Evolutionary conservation across 1,140 invertebrate species (phyloP), one percentile per base, ranked within the genome.

Genomic region (Cydia amplana): DNA sequence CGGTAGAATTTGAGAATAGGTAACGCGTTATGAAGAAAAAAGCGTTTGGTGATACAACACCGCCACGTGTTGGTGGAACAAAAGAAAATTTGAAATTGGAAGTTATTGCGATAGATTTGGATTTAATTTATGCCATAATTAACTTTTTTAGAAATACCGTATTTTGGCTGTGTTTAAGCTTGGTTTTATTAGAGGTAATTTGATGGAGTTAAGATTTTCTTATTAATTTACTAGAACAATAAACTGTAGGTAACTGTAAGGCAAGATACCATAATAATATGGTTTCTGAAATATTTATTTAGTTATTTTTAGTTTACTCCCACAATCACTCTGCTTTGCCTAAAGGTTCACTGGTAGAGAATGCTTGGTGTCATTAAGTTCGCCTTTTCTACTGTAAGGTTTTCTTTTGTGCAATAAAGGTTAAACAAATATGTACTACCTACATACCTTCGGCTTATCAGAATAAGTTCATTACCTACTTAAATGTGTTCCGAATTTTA

Each of bases 41-140:
- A 86, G 78, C 83, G 78, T 83, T 83, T 85, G 78, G 78, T 84
- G 84, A 88, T 89, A 89, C 89, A 90, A 86, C 86, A 85, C 81
- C 83, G 83, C 82, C 89, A 90, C 91, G 87, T 91, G 90, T 90
- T 87, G 77, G 20, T 51, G 72, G 75, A 74, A 91, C 86, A 92
- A 90, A 85, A 83, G 79, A 73, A n/a, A 32, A 83, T 85, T 89
- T 85, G 70, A 86, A 78, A 80, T 82, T 82, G 75, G 75, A 80
- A 83, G 63, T 76, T 74, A 76, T 77, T 76, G 63, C 67, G 12
- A 73, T 75, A 64, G 64, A 77, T 55, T 77, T 72, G n/a, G 16
- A 72, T 67, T 78, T 80, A 77, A 75, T 77, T 16, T 55, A 74
- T 25, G 51, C 75, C 72, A 80, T 76, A 80, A 18, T 70, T 70